These are phyloP conservation scores for Anolis sagrei DNA, from an alignment of 2,113 vertebrate genomes.

Conservation along the genomic window DNA sequence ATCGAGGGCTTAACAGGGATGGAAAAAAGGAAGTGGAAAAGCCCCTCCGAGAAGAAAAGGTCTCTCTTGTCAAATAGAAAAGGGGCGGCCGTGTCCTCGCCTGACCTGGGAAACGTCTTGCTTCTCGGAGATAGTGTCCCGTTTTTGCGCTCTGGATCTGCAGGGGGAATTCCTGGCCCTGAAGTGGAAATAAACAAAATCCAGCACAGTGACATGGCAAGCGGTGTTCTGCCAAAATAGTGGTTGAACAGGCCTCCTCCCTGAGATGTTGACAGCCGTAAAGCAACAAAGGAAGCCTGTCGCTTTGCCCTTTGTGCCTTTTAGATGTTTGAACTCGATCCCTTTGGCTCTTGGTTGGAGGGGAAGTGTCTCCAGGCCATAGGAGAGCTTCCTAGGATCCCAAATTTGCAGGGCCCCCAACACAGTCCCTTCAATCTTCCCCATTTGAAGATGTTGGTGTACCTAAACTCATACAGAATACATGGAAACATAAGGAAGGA, in stretches of 20 bases:
- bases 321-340: neutral
- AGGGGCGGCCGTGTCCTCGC: neutral
- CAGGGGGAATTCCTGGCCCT: neutral
- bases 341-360: too few species aligned
- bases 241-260: neutral
- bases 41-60: neutral
- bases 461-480: too few species aligned
- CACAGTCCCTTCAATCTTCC: too few species aligned
- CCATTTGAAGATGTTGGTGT: too few species aligned
- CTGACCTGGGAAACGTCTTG: neutral
- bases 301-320: neutral
- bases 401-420: too few species aligned
- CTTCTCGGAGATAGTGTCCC: too few species aligned
- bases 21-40: neutral
- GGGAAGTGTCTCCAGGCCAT: too few species aligned
- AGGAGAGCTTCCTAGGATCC: too few species aligned
- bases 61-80: neutral
- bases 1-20: neutral
- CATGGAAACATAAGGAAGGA: too few species aligned
- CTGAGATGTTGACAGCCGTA: neutral
- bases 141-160: neutral
- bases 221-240: neutral
- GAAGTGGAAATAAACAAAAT: neutral
- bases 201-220: neutral
- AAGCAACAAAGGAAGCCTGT: fast-evolving